These are phyloP conservation scores for Nymphalis c-album DNA, from an alignment of 2,888 invertebrate genomes.

Conservation along the genomic window DNA sequence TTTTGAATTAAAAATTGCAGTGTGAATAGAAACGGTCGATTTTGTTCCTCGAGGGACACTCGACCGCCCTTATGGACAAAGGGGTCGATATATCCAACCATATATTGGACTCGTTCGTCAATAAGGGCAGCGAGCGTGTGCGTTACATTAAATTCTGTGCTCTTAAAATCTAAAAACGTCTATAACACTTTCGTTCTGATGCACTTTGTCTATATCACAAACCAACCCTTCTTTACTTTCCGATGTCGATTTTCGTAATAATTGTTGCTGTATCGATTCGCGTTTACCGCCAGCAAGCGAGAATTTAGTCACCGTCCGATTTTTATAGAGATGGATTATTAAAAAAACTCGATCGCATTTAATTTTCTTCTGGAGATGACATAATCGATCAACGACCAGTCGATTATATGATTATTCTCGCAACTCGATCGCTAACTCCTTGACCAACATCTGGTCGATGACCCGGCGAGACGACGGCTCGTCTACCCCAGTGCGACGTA, in stretches of 20 bases:
- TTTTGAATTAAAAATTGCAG: slow-evolving; percentile 73
- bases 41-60: slow-evolving; percentile 49
- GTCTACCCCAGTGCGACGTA: neutral
- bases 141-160: slow-evolving; percentile 29
- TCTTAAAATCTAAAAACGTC: slow-evolving; percentile 32
- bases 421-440: too few relatives aligned
- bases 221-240: neutral
- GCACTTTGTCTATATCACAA: slow-evolving; percentile 19
- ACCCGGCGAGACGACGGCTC: neutral
- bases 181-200: slow-evolving; percentile 9
- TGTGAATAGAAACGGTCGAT: slow-evolving; percentile 56
- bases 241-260: neutral
- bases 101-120: slow-evolving; percentile 40
- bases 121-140: slow-evolving; percentile 48
- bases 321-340: too few relatives aligned
- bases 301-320: too few relatives aligned
- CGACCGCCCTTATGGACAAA: slow-evolving; percentile 51
- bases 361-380: too few relatives aligned
- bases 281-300: neutral
- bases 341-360: too few relatives aligned
- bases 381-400: too few relatives aligned
- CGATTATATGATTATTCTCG: too few relatives aligned
- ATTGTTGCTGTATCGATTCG: neutral
- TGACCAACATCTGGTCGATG: too few relatives aligned
- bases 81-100: slow-evolving; percentile 46